Evolutionary conservation across 2,797 vertebrate species (phyloP).

Genomic region (Enteromius afrohamiltoni): DNA sequence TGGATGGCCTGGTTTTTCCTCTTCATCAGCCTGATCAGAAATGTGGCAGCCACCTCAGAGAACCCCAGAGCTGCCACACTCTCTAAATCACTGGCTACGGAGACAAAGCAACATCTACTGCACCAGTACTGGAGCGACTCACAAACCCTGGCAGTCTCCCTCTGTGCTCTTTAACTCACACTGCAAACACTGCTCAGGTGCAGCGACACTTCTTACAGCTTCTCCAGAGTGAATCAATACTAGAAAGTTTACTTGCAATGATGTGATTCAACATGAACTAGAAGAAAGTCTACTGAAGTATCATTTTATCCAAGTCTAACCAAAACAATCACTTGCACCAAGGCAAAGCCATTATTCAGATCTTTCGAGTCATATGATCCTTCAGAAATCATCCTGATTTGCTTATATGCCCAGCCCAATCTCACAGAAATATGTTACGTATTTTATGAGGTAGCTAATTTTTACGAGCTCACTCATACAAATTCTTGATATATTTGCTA

Average conservation of each 20-base stretch:
- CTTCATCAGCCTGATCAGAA: conserved; percentile 36
- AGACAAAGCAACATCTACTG: not conserved
- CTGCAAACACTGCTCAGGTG: not conserved
- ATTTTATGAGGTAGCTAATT: no score
- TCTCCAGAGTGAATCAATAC: not conserved
- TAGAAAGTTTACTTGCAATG: not conserved
- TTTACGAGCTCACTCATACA: no score
- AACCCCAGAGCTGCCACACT: not conserved
- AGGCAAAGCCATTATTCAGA: not conserved
- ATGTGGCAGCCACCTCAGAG: not conserved
- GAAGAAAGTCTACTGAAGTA: not conserved
- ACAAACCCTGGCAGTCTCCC: not conserved
- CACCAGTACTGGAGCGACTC: not conserved
- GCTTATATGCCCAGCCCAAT: not conserved
- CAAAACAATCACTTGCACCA: not conserved
- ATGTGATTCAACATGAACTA: not conserved
- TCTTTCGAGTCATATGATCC: not conserved
- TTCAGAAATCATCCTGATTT: not conserved
- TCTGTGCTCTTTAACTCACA: not conserved
- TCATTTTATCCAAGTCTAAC: no score
- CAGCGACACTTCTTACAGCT: not conserved
- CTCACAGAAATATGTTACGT: no score
- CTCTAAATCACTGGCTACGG: conserved; percentile 14
- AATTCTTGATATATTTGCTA: no score
- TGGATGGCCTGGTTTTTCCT: conserved; percentile 31